Base-by-base conservation (phyloP, 2,888 invertebrate species). In the Andrena hattorfiana region DNA sequence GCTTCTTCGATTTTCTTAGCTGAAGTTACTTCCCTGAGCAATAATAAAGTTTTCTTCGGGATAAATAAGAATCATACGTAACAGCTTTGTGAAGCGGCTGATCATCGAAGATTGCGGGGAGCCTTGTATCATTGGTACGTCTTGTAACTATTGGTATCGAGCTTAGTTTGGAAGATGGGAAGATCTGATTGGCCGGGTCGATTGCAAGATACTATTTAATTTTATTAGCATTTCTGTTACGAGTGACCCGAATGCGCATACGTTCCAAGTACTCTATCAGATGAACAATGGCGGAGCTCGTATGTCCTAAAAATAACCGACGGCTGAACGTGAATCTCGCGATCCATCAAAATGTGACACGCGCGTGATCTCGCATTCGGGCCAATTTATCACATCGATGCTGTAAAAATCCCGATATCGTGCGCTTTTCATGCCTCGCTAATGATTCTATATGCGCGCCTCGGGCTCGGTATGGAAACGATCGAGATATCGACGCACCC, bases 291-390 rank as follows among this genome's bases (percentile, higher is more conserved):
- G 13, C 67, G 72, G 20, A 30, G 62, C 1, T 48, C 30, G 10
- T 4, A 6, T 16, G 2, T 51, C 13, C 69, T 82, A 85, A 85
- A 85, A 83, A 85, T 85, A 83, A 73, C 62, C 51, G 7, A 6
- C 2, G 32, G 20, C 51, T 73, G n/a, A 48, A 85, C 84, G 79
- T 79, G 81, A 70, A 70, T 78, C 30, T 68, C 4, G 16, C 54
- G 13, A 82, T 78, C 68, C 64, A 84, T 84, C 77, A 51, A 78
- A 72, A 64, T 48, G 20, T 60, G 70, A 69, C 82, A 72, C 7
- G 28, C 4, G 5, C 54, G 51, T 32, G 26, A 6, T 70, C 74
- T 60, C 32, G 26, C 26, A 3, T 32, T 67, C 8, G 26, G 13
- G 49, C 64, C 59, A 8, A 72, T 72, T 86, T 84, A 81, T 86